A percentile compares a stretch with the other conserved stretches of the same genome.
phyloP scores from a whole-genome alignment of 2,888 invertebrate species.

The Taphrorychus bicolor region DNA sequence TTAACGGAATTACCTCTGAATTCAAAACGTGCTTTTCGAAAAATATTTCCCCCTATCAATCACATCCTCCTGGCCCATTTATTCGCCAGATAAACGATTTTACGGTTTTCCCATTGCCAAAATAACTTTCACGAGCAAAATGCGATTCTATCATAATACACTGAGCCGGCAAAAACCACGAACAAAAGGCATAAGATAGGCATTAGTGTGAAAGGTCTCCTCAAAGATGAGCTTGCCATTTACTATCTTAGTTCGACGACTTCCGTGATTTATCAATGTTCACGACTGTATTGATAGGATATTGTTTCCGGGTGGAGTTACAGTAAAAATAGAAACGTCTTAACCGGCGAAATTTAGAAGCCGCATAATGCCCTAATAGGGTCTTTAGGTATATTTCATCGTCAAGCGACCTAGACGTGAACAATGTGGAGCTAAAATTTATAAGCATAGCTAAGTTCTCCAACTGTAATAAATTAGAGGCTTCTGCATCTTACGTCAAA shows the following conservation, averaged over 20 bases:
- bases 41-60: too few relatives aligned
- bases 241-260: background rate
- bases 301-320: background rate
- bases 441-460: background rate
- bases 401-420: background rate
- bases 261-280: background rate
- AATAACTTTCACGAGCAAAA: background rate
- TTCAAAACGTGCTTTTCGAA: too few relatives aligned
- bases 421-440: background rate
- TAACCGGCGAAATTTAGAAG: background rate
- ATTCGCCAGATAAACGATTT: background rate
- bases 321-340: too few relatives aligned
- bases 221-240: background rate
- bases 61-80: background rate
- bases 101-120: background rate
- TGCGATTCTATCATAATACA: background rate
- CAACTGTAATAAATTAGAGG: background rate
- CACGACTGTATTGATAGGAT: background rate
- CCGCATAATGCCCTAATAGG: background rate
- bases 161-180: background rate
- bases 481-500: background rate
- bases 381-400: background rate
- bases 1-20: background rate
- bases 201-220: background rate
- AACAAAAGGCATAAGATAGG: background rate